These are phyloP conservation scores for Gadus macrocephalus DNA, from an alignment of 2,113 vertebrate genomes.

Conservation along the genomic window DNA sequence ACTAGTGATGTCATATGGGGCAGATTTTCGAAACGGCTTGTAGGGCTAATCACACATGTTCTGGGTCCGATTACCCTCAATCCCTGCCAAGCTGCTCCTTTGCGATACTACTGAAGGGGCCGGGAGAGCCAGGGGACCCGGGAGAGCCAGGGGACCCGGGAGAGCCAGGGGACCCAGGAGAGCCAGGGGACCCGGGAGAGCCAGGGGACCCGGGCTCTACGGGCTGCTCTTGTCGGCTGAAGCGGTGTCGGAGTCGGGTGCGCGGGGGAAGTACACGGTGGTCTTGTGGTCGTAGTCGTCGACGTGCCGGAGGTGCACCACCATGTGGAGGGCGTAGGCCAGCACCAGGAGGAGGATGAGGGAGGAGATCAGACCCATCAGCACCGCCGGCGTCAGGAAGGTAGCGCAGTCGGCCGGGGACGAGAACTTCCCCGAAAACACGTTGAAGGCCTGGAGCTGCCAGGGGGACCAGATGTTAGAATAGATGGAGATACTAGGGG, in stretches of 20 bases:
- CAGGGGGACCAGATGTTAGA: slow-evolving; percentile 4
- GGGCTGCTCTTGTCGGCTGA: slow-evolving; percentile 34
- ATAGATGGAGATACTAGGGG: not conserved
- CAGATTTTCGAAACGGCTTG: too few species aligned
- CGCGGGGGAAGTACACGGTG: slow-evolving; percentile 63
- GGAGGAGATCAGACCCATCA: slow-evolving; percentile 85
- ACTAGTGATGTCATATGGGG: too few species aligned
- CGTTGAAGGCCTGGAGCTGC: slow-evolving; percentile 89
- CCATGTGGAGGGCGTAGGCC: slow-evolving; percentile 89
- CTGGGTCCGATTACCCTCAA: too few species aligned
- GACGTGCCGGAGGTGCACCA: slow-evolving; percentile 86
- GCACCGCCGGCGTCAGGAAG: slow-evolving; percentile 84
- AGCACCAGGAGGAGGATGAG: slow-evolving; percentile 87
- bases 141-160: too few species aligned
- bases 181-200: not conserved
- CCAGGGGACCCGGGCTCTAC: slow-evolving; percentile 6
- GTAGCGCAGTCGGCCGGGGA: slow-evolving; percentile 81
- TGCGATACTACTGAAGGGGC: too few species aligned
- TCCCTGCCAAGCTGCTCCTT: too few species aligned
- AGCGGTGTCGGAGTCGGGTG: slow-evolving; percentile 34
- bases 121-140: too few species aligned
- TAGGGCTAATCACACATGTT: too few species aligned
- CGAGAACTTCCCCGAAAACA: slow-evolving; percentile 78
- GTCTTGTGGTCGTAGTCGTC: slow-evolving; percentile 81
- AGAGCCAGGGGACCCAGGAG: not conserved